A percentile compares a stretch with the other conserved stretches of the same genome.
These are phyloP conservation scores for Epirrita christyi DNA, from an alignment of 2,888 invertebrate species.

Conservation along the genomic window DNA sequence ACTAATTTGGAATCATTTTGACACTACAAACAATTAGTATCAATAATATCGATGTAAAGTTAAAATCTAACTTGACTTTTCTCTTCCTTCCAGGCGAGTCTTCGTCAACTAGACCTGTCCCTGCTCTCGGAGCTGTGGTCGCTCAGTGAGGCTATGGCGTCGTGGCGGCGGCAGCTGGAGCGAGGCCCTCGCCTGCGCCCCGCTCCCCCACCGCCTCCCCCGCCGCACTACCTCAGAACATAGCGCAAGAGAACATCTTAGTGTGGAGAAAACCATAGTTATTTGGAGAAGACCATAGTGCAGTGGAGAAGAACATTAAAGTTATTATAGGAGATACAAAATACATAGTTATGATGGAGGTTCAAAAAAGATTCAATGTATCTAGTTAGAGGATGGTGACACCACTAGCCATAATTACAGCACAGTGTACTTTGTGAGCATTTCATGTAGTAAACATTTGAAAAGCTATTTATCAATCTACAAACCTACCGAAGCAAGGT, in stretches of 20 bases:
- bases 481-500: no score
- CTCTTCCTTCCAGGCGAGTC: constrained; percentile 88
- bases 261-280: background rate
- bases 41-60: background rate
- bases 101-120: constrained; percentile 95
- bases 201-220: constrained; percentile 79
- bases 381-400: no score
- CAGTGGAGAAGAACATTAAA: background rate
- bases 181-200: constrained; percentile 78
- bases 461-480: no score
- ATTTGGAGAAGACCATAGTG: background rate
- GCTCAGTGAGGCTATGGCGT: constrained; percentile 95
- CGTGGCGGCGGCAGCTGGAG: constrained; percentile 87
- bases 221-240: constrained; percentile 77
- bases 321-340: background rate
- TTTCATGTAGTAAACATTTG: no score
- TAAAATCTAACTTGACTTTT: constrained; percentile 19
- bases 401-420: no score
- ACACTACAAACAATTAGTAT: no score
- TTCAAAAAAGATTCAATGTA: no score
- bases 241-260: constrained; percentile 40
- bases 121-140: constrained; percentile 96
- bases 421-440: no score
- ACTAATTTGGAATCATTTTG: background rate
- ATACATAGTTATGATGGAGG: background rate